A percentile compares a stretch with the other conserved stretches of the same genome.
Conservation (phyloP, 2,888 invertebrate species). For the Limenitis camilla region DNA sequence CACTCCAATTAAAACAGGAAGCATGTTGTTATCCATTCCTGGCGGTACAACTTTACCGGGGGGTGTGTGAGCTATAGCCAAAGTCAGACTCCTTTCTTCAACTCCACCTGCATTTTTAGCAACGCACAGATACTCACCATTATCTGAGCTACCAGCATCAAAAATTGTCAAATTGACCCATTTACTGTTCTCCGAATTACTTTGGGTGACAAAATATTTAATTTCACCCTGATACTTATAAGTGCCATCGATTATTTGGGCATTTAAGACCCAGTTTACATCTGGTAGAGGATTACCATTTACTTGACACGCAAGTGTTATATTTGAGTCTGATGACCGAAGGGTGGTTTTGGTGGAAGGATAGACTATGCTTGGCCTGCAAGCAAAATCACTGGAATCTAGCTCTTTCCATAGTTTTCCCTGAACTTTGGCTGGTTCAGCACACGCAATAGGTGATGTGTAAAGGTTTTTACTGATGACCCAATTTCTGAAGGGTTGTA, state of each 20-base stretch:
- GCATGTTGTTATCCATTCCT: slow-evolving; percentile 72
- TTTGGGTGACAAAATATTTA: slow-evolving; percentile 60
- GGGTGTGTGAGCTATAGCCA: slow-evolving; percentile 66
- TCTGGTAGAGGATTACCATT: slow-evolving; percentile 84
- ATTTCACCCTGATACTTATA: slow-evolving; percentile 66
- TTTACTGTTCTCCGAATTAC: slow-evolving; percentile 52
- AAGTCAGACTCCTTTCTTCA: slow-evolving; percentile 82
- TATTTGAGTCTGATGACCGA: slow-evolving; percentile 77
- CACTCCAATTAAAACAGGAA: slow-evolving; percentile 71
- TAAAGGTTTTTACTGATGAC: slow-evolving; percentile 82
- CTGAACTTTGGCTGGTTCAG: slow-evolving; percentile 79
- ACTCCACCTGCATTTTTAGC: slow-evolving; percentile 88
- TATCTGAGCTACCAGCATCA: slow-evolving; percentile 77
- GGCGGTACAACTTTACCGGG: slow-evolving; percentile 62
- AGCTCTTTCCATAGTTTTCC: slow-evolving; percentile 84
- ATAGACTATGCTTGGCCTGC: slow-evolving; percentile 83
- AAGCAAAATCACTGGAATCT: slow-evolving; percentile 84
- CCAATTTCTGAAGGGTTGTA: slow-evolving; percentile 86
- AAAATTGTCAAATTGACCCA: slow-evolving; percentile 83
- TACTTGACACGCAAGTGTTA: slow-evolving; percentile 84
- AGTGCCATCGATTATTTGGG: slow-evolving; percentile 73
- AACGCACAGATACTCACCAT: slow-evolving; percentile 84
- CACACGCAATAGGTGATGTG: slow-evolving; percentile 82
- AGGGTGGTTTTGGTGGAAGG: slow-evolving; percentile 75
- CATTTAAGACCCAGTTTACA: slow-evolving; percentile 82